These are phyloP conservation scores for Leucania comma DNA, from an alignment of 2,888 invertebrate species.

Conservation along the genomic window DNA sequence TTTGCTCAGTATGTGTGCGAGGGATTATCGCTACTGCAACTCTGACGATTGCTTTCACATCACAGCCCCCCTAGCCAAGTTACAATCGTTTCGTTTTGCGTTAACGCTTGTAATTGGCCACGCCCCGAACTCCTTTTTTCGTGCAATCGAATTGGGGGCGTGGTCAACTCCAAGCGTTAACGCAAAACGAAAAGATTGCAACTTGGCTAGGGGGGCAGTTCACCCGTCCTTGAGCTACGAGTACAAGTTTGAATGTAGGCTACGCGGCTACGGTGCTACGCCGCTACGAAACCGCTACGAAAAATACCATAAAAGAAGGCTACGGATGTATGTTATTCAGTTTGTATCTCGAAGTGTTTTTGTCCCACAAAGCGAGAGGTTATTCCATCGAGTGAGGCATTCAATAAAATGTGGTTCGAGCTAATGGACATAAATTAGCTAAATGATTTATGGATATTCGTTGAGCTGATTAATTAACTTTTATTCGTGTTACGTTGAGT, in stretches of 20 bases:
- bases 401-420: slow-evolving; percentile 12
- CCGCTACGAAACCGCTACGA: slow-evolving; percentile 12
- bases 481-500: too few species aligned
- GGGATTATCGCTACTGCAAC: slow-evolving; percentile 11
- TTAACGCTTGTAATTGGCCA: too few species aligned
- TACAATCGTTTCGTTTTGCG: too few species aligned
- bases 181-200: too few species aligned
- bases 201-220: too few species aligned
- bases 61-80: too few species aligned
- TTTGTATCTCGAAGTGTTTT: slow-evolving; percentile 31
- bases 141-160: too few species aligned
- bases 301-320: slow-evolving; percentile 36
- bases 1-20: not conserved
- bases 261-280: slow-evolving; percentile 45
- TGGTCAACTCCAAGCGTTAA: too few species aligned
- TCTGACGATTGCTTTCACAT: slow-evolving; percentile 9
- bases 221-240: slow-evolving; percentile 38
- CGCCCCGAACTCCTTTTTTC: too few species aligned
- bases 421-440: slow-evolving; percentile 34
- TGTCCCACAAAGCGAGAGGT: slow-evolving; percentile 3
- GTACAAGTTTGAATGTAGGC: slow-evolving; percentile 39
- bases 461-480: slow-evolving; percentile 3
- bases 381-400: slow-evolving; percentile 1
- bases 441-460: not conserved
- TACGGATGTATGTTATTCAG: slow-evolving; percentile 22